A percentile compares a stretch with the other conserved stretches of the same genome.
These are phyloP conservation scores for Dermochelys coriacea DNA, from an alignment of 2,797 vertebrate species.

Conservation along the genomic window DNA sequence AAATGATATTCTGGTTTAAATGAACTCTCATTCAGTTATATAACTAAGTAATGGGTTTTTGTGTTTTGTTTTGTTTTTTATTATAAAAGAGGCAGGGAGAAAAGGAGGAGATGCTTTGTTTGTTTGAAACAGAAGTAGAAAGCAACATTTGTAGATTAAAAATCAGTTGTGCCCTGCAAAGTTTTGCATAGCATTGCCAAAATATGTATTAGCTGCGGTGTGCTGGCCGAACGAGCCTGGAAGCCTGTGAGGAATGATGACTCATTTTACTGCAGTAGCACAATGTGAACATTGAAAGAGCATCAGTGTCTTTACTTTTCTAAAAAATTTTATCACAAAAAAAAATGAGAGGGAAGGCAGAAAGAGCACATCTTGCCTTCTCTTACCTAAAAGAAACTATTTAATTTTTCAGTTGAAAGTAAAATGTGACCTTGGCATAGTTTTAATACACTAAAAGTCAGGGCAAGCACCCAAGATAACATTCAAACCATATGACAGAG, in stretches of 20 bases:
- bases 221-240: background rate
- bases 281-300: background rate
- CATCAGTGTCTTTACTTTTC: background rate
- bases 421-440: background rate
- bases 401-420: background rate
- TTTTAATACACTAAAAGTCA: background rate
- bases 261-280: constrained; percentile 74
- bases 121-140: background rate
- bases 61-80: background rate
- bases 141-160: background rate
- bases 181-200: background rate
- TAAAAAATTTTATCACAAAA: background rate
- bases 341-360: background rate
- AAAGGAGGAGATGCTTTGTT: background rate
- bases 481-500: fast-evolving
- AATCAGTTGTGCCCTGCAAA: constrained; percentile 26
- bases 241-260: constrained; percentile 48
- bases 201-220: background rate
- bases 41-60: background rate
- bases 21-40: fast-evolving
- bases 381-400: fast-evolving
- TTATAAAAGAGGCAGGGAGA: background rate
- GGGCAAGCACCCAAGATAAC: fast-evolving
- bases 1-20: background rate
- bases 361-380: background rate